A percentile compares a stretch with the other conserved stretches of the same genome.
These are phyloP conservation scores for Condylura cristata DNA, from an alignment of 2,113 vertebrate species.

Conservation along the genomic window DNA sequence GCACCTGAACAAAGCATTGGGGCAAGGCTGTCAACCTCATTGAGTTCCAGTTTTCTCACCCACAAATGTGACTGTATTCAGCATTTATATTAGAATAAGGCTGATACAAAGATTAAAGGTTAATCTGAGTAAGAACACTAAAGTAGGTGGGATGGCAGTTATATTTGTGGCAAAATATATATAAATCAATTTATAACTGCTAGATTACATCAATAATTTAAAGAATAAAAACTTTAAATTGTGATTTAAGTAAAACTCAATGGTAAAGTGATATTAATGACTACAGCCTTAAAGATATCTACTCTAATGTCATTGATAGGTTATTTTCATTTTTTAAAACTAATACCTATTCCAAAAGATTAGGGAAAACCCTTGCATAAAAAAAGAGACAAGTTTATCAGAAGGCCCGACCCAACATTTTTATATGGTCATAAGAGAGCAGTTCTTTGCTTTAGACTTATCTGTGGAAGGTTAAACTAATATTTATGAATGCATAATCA, in stretches of 20 bases:
- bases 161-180: slow-evolving; percentile 23
- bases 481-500: slow-evolving; percentile 10
- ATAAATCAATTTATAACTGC: not conserved
- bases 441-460: not conserved
- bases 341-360: not conserved
- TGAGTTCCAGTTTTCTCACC: not conserved
- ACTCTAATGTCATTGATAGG: not conserved
- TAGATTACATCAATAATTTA: slow-evolving; percentile 18
- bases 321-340: not conserved
- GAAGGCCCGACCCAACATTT: not conserved
- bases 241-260: not conserved
- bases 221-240: slow-evolving; percentile 21
- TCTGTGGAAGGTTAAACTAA: not conserved
- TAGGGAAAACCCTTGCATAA: not conserved
- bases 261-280: not conserved
- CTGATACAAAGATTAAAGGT: not conserved
- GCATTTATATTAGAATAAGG: not conserved
- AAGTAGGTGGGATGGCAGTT: not conserved
- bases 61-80: slow-evolving; percentile 30
- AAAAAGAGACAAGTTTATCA: not conserved
- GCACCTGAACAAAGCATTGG: not conserved
- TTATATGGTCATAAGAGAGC: not conserved
- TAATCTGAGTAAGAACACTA: not conserved
- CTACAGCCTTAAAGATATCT: not conserved
- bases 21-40: not conserved